Evolutionary conservation across 2,113 vertebrate genomes (phyloP).

Genomic region (Penelope pileata): DNA sequence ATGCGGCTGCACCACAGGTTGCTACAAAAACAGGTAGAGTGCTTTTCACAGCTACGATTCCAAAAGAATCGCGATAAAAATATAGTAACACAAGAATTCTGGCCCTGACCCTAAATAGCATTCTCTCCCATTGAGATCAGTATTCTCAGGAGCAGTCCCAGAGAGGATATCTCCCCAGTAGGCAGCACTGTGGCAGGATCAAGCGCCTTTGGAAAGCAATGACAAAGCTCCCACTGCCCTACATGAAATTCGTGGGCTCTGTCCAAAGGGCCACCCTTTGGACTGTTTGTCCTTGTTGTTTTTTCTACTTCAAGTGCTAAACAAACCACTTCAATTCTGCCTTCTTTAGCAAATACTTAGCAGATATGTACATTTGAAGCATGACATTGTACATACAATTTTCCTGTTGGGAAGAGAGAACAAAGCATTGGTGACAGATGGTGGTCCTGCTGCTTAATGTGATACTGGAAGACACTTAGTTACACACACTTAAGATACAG

Average conservation of each 20-base stretch:
- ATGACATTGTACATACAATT: background rate
- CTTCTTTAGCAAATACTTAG: background rate
- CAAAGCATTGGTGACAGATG: constrained; percentile 32
- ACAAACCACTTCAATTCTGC: background rate
- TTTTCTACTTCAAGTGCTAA: background rate
- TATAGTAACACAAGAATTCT: background rate
- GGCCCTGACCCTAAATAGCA: background rate
- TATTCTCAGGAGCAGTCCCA: background rate
- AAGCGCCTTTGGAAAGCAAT: background rate
- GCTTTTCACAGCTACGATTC: constrained; percentile 28
- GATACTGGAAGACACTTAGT: background rate
- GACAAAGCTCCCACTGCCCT: background rate
- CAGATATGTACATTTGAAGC: background rate
- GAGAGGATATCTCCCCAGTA: background rate
- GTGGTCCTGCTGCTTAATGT: background rate
- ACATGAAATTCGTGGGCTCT: accelerated
- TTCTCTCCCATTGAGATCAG: background rate
- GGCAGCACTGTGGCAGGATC: background rate
- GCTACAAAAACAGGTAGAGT: constrained; percentile 26
- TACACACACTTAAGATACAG: background rate
- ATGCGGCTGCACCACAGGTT: constrained; percentile 13
- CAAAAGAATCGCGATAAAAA: background rate
- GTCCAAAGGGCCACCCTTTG: background rate
- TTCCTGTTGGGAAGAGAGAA: background rate
- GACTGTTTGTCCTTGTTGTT: accelerated